Evolutionary conservation across 2,113 vertebrate species (phyloP).

Genomic region (Craseonycteris thonglongyai): DNA sequence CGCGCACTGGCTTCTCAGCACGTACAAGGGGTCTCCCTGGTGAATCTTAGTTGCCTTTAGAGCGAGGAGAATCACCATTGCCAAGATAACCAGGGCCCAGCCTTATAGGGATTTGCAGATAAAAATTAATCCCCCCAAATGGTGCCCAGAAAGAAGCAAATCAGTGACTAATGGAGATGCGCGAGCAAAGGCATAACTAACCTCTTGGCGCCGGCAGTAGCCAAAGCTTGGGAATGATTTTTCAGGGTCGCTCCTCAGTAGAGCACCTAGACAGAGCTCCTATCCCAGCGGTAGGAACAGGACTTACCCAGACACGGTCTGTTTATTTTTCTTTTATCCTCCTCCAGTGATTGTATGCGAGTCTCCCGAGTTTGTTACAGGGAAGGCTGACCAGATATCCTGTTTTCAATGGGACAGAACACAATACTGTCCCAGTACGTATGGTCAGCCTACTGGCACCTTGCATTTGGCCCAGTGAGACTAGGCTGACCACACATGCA

Average conservation of each 20-base stretch:
- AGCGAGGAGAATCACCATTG: constrained; percentile 28
- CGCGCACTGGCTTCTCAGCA: constrained; percentile 32
- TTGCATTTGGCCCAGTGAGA: no score
- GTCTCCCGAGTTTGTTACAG: background rate
- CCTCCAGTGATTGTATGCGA: background rate
- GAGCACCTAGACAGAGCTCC: constrained; percentile 23
- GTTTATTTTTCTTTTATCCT: constrained; percentile 26
- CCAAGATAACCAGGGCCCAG: constrained; percentile 49
- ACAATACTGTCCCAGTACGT: no score
- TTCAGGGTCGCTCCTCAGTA: constrained; percentile 7
- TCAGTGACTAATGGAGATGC: constrained; percentile 52
- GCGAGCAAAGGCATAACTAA: constrained; percentile 34
- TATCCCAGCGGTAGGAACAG: background rate
- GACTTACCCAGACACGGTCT: background rate
- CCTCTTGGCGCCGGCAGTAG: constrained; percentile 6
- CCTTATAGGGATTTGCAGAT: constrained; percentile 58
- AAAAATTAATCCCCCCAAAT: constrained; percentile 66
- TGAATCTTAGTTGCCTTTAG: constrained; percentile 37
- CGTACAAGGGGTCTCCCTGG: constrained; percentile 43
- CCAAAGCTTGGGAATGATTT: constrained; percentile 55
- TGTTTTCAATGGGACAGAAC: no score
- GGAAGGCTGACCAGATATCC: no score
- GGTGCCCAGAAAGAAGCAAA: constrained; percentile 57
- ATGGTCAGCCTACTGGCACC: no score
- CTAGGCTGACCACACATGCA: no score